Conservation (phyloP, 1,140 invertebrate genomes). For the Drosophila auraria region DNA sequence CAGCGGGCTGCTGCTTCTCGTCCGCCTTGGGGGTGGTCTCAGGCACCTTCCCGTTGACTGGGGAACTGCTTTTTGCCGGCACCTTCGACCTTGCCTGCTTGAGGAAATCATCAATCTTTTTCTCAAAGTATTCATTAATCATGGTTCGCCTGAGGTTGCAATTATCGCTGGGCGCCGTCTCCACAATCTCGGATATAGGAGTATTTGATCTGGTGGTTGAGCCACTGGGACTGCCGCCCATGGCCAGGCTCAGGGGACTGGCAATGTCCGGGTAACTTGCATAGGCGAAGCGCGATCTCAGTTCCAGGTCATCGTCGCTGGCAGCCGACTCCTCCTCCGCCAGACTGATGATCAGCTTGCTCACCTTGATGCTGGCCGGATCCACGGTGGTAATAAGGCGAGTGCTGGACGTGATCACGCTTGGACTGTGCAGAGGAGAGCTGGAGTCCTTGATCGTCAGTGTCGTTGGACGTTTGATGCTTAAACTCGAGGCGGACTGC, state of each 20-base stretch:
- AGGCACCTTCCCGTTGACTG: constrained; percentile 4
- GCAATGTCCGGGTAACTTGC: constrained; percentile 59
- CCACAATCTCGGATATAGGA: constrained; percentile 64
- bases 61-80: background rate
- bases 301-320: constrained; percentile 70
- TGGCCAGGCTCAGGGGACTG: constrained; percentile 67
- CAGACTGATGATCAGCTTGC: constrained; percentile 62
- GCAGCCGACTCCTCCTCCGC: constrained; percentile 62
- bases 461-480: constrained; percentile 44
- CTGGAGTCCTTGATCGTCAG: constrained; percentile 51
- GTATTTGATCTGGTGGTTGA: constrained; percentile 74
- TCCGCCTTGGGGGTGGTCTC: background rate
- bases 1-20: background rate
- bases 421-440: constrained; percentile 21
- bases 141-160: constrained; percentile 56
- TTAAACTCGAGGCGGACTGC: constrained; percentile 2
- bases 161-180: constrained; percentile 22
- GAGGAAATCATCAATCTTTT: constrained; percentile 75
- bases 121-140: constrained; percentile 76
- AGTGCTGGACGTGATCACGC: constrained; percentile 24
- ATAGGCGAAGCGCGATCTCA: constrained; percentile 35
- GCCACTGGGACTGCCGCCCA: constrained; percentile 69
- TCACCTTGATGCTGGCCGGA: constrained; percentile 64
- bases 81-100: constrained; percentile 70
- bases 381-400: constrained; percentile 70